Conservation (phyloP, 2,113 vertebrate species). For the Mastomys coucha region DNA sequence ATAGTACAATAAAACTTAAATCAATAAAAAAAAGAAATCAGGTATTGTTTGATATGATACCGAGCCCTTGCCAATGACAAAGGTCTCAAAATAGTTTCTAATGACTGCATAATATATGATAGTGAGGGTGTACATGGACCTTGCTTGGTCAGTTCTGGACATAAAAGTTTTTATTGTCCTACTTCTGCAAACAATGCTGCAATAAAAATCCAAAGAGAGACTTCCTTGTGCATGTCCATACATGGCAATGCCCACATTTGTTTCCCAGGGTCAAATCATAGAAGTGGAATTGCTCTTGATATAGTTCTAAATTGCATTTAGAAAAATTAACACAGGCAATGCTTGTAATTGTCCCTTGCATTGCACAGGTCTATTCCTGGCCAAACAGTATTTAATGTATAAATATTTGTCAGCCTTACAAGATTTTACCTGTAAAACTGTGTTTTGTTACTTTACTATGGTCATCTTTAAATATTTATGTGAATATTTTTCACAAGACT, state of each 20-base stretch:
- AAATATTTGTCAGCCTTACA: neutral
- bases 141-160: neutral
- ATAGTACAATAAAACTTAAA: no score
- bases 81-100: neutral
- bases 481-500: constrained; percentile 43
- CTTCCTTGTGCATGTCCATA: neutral
- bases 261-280: neutral
- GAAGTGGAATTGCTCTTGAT: constrained; percentile 28
- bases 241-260: neutral
- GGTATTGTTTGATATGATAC: neutral
- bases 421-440: neutral
- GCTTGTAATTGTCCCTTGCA: neutral
- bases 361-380: neutral
- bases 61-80: neutral
- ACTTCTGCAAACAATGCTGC: constrained; percentile 29
- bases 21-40: no score
- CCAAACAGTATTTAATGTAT: constrained; percentile 17
- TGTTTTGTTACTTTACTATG: constrained; percentile 35
- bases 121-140: neutral
- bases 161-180: constrained; percentile 29
- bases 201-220: neutral
- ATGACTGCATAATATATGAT: neutral
- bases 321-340: neutral
- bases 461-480: neutral
- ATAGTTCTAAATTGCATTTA: constrained; percentile 30